These are phyloP conservation scores for Agelas oroides DNA, from an alignment of 37 sponge, comb jelly and placozoan genomes.

Conservation along the genomic window DNA sequence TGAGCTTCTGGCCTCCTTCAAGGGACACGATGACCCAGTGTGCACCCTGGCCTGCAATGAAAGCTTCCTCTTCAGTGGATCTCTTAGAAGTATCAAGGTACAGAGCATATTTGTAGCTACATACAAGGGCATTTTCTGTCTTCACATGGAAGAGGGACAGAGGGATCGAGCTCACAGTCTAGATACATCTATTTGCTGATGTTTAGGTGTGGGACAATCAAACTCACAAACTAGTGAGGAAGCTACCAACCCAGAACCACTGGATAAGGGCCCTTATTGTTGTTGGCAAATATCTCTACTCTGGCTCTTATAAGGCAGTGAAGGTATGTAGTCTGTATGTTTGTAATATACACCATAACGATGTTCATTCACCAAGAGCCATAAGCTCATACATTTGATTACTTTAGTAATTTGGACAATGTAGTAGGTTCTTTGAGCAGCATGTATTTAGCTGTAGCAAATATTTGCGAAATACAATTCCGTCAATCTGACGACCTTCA, in stretches of 20 bases:
- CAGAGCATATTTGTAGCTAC: neutral
- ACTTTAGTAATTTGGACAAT: neutral
- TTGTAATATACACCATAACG: neutral
- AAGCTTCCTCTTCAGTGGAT: slow-evolving; percentile 85
- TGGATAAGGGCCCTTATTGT: slow-evolving; percentile 93
- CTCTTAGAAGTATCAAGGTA: slow-evolving; percentile 88
- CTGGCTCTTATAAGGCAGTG: slow-evolving; percentile 90
- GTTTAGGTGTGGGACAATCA: slow-evolving; percentile 79
- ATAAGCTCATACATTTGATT: neutral
- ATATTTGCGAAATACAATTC: no score
- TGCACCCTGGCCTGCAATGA: slow-evolving; percentile 79
- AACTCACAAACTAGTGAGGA: slow-evolving; percentile 42
- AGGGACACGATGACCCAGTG: slow-evolving; percentile 89
- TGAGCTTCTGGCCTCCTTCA: slow-evolving; percentile 45
- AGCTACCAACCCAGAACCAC: slow-evolving; percentile 87
- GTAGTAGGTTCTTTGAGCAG: no score
- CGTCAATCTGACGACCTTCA: no score
- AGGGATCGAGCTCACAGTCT: no score
- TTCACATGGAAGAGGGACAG: neutral
- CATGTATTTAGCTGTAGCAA: no score
- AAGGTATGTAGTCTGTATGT: slow-evolving; percentile 66
- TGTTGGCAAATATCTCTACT: slow-evolving; percentile 75
- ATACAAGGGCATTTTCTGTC: neutral
- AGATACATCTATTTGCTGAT: no score
- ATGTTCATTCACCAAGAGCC: neutral